Conservation (phyloP, 1,140 invertebrate genomes). For the Diabrotica virgifera region DNA sequence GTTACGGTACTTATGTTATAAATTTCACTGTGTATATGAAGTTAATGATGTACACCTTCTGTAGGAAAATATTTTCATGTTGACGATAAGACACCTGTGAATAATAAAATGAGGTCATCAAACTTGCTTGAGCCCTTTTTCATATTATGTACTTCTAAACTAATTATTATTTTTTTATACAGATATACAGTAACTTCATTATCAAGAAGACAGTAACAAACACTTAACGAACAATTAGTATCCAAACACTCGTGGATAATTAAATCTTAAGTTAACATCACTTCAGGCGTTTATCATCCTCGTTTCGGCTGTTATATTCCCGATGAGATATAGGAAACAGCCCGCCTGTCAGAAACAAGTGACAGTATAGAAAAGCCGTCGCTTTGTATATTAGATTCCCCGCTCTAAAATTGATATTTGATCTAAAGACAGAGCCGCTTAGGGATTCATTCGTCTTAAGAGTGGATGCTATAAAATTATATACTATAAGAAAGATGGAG, state of each 20-base stretch:
- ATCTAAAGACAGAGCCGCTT: slow-evolving; percentile 1
- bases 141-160: too few species aligned
- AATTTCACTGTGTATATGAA: too few species aligned
- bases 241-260: not conserved
- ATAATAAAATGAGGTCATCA: too few species aligned
- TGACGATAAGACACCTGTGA: too few species aligned
- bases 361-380: not conserved
- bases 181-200: not conserved
- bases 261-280: not conserved
- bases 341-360: not conserved
- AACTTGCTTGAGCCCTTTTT: too few species aligned
- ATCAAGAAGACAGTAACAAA: not conserved
- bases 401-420: not conserved
- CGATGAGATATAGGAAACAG: not conserved
- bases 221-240: not conserved
- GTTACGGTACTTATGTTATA: too few species aligned
- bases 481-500: too few species aligned
- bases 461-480: too few species aligned
- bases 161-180: too few species aligned
- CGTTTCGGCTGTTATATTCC: not conserved
- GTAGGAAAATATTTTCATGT: too few species aligned
- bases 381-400: not conserved
- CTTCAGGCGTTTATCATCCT: slow-evolving; percentile 1
- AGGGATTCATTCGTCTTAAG: not conserved
- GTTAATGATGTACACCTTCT: too few species aligned